phyloP scores from a whole-genome alignment of 2,797 vertebrate species.

The Morelia viridis region DNA sequence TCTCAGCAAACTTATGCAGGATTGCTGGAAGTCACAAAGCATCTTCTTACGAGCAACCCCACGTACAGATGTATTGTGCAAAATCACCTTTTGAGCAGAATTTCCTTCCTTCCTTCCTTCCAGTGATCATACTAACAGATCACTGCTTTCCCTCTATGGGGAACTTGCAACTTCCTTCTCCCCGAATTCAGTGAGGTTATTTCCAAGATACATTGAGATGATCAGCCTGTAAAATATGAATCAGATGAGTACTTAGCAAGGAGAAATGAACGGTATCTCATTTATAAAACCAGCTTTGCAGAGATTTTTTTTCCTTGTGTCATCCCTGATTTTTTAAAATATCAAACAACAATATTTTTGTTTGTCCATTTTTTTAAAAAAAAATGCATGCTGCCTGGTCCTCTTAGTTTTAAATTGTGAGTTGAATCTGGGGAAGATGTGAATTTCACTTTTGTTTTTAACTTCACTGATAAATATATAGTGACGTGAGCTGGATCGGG shows the following conservation, averaged over 20 bases:
- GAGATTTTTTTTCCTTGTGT: background rate
- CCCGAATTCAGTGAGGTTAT: background rate
- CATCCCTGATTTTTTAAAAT: background rate
- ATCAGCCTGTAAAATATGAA: background rate
- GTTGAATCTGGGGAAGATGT: too few species aligned
- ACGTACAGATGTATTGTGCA: background rate
- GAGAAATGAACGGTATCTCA: background rate
- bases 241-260: background rate
- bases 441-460: too few species aligned
- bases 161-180: background rate
- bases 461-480: too few species aligned
- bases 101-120: background rate
- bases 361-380: background rate
- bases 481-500: too few species aligned
- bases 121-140: background rate
- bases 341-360: too few species aligned
- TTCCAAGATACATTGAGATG: background rate
- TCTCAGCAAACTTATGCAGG: too few species aligned
- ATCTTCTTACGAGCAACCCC: background rate
- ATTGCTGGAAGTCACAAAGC: background rate
- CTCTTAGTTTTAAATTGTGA: background rate
- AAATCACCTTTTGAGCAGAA: background rate
- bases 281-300: background rate
- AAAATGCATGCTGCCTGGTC: background rate
- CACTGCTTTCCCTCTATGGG: background rate